phyloP scores from a whole-genome alignment of 2,797 vertebrate species.

The Ibycter americanus region DNA sequence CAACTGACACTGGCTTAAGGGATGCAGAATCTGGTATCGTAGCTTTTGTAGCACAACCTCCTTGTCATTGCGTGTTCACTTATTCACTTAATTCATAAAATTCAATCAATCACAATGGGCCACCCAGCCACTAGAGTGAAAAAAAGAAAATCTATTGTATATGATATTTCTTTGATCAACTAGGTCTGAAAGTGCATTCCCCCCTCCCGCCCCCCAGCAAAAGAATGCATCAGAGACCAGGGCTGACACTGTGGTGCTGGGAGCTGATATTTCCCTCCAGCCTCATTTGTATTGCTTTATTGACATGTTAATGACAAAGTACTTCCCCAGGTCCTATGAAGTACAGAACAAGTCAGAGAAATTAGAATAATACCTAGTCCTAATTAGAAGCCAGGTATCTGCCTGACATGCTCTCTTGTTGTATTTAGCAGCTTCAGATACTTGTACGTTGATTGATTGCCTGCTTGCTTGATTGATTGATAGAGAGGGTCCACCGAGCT shows the following conservation, averaged over 20 bases:
- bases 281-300: slow-evolving; percentile 66
- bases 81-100: slow-evolving; percentile 66
- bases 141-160: slow-evolving; percentile 57
- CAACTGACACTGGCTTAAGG: background rate
- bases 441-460: slow-evolving; percentile 41
- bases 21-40: slow-evolving; percentile 32
- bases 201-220: background rate
- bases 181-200: background rate
- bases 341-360: slow-evolving; percentile 41
- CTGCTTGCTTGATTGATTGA: slow-evolving; percentile 62
- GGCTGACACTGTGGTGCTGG: slow-evolving; percentile 4
- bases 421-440: slow-evolving; percentile 47
- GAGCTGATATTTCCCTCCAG: slow-evolving; percentile 60
- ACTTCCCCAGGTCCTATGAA: slow-evolving; percentile 46
- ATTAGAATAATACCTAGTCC: slow-evolving; percentile 63
- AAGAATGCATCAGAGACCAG: slow-evolving; percentile 44
- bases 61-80: slow-evolving; percentile 56
- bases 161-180: slow-evolving; percentile 67
- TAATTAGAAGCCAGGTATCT: slow-evolving; percentile 66
- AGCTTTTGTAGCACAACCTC: slow-evolving; percentile 39
- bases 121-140: slow-evolving; percentile 37
- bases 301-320: slow-evolving; percentile 66
- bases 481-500: slow-evolving; percentile 17
- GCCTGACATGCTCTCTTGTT: slow-evolving; percentile 30
- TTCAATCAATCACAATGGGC: slow-evolving; percentile 55